These are phyloP conservation scores for Calidris pugnax DNA, from an alignment of 2,113 vertebrate species.

Conservation along the genomic window DNA sequence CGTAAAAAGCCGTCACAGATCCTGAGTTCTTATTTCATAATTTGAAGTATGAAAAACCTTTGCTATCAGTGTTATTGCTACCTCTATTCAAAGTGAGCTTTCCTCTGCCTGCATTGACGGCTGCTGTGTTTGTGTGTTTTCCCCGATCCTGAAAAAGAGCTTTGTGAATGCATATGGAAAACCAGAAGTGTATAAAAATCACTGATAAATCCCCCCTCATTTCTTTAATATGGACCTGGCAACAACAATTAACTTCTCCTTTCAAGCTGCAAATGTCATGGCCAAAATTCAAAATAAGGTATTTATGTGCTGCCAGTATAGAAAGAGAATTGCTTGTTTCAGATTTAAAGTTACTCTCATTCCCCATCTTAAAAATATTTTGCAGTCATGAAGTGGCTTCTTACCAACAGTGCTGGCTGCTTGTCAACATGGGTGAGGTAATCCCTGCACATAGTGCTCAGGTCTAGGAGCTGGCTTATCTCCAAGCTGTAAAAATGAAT, in stretches of 20 bases:
- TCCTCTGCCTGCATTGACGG: not conserved
- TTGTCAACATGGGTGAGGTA: constrained; percentile 32
- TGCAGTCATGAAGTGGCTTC: not conserved
- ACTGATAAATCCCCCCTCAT: not conserved
- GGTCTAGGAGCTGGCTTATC: not conserved
- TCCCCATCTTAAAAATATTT: not conserved
- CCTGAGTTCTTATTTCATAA: not conserved
- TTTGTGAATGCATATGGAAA: not conserved
- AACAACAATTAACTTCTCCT: not conserved
- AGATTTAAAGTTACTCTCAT: not conserved
- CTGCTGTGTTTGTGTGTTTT: not conserved
- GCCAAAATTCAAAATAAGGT: not conserved
- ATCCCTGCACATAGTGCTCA: not conserved
- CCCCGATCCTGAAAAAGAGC: not conserved
- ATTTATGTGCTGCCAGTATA: not conserved
- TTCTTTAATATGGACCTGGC: not conserved
- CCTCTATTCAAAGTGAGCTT: not conserved
- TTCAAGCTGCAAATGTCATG: not conserved
- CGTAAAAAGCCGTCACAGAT: not conserved
- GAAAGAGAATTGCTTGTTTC: not conserved
- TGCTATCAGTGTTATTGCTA: not conserved
- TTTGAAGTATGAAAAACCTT: not conserved
- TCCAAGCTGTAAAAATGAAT: not conserved
- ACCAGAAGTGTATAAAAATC: not conserved
- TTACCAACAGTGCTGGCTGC: constrained; percentile 13